Base-by-base conservation (phyloP, 2,888 invertebrate genomes). In the Oxyteleia sp. region DNA sequence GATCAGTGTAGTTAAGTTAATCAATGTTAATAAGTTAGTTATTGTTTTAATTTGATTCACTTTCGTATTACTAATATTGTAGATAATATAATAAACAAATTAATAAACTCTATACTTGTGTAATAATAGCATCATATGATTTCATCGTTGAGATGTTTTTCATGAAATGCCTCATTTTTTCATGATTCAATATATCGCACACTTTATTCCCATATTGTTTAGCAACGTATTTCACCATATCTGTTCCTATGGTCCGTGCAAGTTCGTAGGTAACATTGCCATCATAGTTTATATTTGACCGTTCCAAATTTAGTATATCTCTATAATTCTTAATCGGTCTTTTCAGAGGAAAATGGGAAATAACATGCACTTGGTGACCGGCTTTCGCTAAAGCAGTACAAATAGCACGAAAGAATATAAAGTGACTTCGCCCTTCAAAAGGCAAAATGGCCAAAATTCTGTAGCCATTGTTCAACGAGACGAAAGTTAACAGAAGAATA, bases 371-470 rank as follows among this genome's bases (percentile, higher is more conserved):
- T 81, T 94, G 93, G 83, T 95, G 94, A 0, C 94, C 94, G 5
- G 92, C 86, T 10, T 89, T 87, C 0, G 94, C 90, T 1, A 95
- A 91, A 51, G 93, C 94, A 59, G 90, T 92, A 20, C 93, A 90
- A 38, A 94, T 66, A 0, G 93, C 88, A 41, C 90, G 92, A 66
- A 93, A 93, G 91, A 94, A 94, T 86, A 93, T 93, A 43, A 92
- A 93, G 75, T 94, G 94, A 59, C 94, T 94, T 66, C 90, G 93
- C 0, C 93, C 93, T 18, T 94, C 93, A 68, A 94, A 93, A 0
- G 93, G 91, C 78, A 94, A 94, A 0, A 94, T 88, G 0, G 93
- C 94, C 29, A 94, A 87, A 74, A 94, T 94, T 74, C 91, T 90
- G 0, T 93, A 88, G 10, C 84, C 79, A 10, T 76, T 35, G 23